Base-by-base conservation (phyloP, 1,140 invertebrate species). In the Drosophila cardini region DNA sequence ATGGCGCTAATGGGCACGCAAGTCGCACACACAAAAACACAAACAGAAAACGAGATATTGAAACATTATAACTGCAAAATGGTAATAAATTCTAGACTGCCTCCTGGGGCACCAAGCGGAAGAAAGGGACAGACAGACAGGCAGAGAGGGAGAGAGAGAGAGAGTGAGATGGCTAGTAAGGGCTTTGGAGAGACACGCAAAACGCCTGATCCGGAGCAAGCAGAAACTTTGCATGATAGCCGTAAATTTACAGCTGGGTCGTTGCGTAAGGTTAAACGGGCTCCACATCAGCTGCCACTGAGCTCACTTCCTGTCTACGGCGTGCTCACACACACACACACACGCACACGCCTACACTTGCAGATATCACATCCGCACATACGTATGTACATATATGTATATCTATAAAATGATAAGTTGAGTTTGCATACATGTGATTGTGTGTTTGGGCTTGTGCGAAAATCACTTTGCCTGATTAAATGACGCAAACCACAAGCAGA, bases 401-500 rank as follows among this genome's bases (percentile, higher is more conserved):
- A 45, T 38, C 40, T 53, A 61, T 50, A 64, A 84, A 78, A 77
- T 84, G 84, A 87, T 87, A 86, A 86, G 79, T 86, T 86, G 76
- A 55, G 50, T 55, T 48, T 36, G 11, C 48, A 16, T 32, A 18
- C 62, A 34, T 58, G 61, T 62, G 70, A 62, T 57, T 61, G 40
- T 72, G 13, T 38, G 46, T 48, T 32, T 53, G 63, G 18, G 26
- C 43, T 62, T 26, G 60, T 65, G 63, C 57, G 13, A 50, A 89
- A 89, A 89, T 89, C 84, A 89, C 84, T 89, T 89, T 89, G 80
- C 74, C 84, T 89, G 84, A 89, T 89, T 89, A 89, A 89, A 89
- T 87, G 80, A 70, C 80, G 77, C 77, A 81, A 78, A 72, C 72
- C 80, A 58, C 71, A 38, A 57, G 62, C 50, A 57, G 30, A 8